A percentile compares a stretch with the other conserved stretches of the same genome.
Evolutionary conservation across 2,888 invertebrate species (phyloP).

Genomic region (Pandemis cinnamomeana): DNA sequence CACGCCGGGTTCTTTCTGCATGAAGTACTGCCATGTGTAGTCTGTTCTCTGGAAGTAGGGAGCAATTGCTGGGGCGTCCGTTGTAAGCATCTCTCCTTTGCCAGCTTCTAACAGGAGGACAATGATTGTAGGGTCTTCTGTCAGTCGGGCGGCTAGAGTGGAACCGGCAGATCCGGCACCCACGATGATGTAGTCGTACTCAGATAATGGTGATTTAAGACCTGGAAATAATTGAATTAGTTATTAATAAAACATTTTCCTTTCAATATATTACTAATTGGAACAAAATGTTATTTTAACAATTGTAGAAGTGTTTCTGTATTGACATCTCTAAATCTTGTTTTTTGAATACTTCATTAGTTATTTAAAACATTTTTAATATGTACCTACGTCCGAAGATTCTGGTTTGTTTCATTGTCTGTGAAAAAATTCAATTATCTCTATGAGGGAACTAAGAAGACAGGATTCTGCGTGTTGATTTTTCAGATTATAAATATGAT

Average conservation of each 20-base stretch:
- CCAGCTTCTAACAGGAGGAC: conserved; percentile 87
- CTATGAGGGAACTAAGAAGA: too few species aligned
- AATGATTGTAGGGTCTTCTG: conserved; percentile 78
- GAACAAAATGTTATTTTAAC: too few species aligned
- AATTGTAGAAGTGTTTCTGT: too few species aligned
- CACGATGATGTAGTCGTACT: conserved; percentile 84
- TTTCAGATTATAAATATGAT: too few species aligned
- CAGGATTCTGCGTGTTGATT: too few species aligned
- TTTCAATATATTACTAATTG: neutral
- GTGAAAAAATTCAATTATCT: too few species aligned
- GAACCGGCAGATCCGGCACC: conserved; percentile 86
- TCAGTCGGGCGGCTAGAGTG: conserved; percentile 79
- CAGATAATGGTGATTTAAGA: conserved; percentile 62
- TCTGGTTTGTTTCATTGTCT: too few species aligned
- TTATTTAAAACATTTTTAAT: too few species aligned
- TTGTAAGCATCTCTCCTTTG: conserved; percentile 68
- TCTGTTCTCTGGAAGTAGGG: conserved; percentile 84
- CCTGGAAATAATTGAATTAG: conserved; percentile 51
- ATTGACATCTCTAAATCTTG: too few species aligned
- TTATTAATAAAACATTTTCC: neutral
- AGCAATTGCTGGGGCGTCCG: conserved; percentile 82
- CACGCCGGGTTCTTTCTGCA: conserved; percentile 83
- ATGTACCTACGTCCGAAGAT: too few species aligned
- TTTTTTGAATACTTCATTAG: too few species aligned
- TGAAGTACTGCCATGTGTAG: conserved; percentile 86